phyloP scores from a whole-genome alignment of 2,888 invertebrate species.

The Xestia ashworthii region DNA sequence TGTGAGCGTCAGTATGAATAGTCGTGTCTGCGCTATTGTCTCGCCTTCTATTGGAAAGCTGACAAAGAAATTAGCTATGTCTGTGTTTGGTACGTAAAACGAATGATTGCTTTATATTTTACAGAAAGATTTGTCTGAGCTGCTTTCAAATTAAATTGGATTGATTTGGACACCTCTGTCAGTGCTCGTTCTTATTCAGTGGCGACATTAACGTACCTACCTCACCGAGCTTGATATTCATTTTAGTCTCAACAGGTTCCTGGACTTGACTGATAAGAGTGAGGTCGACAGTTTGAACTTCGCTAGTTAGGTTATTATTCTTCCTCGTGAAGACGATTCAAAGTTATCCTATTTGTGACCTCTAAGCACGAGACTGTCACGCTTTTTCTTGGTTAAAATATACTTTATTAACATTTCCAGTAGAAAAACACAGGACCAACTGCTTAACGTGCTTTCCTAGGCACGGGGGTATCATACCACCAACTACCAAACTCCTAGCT shows the following conservation, averaged over 20 bases:
- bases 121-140: neutral
- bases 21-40: slow-evolving; percentile 79
- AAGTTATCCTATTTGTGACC: neutral
- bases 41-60: slow-evolving; percentile 76
- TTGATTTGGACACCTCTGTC: neutral
- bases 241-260: neutral
- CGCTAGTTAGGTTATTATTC: neutral
- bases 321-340: neutral
- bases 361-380: neutral
- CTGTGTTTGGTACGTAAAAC: slow-evolving; percentile 52
- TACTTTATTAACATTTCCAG: neutral
- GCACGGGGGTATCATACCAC: no score
- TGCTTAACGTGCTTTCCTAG: no score
- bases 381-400: neutral
- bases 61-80: slow-evolving; percentile 71
- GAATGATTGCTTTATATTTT: slow-evolving; percentile 44
- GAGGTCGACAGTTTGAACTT: neutral
- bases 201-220: neutral
- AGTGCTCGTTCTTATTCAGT: neutral
- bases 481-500: no score
- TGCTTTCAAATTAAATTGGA: neutral
- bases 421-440: neutral
- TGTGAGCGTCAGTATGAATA: slow-evolving; percentile 65
- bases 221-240: neutral
- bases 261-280: neutral